phyloP scores from a whole-genome alignment of 2,113 vertebrate genomes.

The Fregata magnificens region DNA sequence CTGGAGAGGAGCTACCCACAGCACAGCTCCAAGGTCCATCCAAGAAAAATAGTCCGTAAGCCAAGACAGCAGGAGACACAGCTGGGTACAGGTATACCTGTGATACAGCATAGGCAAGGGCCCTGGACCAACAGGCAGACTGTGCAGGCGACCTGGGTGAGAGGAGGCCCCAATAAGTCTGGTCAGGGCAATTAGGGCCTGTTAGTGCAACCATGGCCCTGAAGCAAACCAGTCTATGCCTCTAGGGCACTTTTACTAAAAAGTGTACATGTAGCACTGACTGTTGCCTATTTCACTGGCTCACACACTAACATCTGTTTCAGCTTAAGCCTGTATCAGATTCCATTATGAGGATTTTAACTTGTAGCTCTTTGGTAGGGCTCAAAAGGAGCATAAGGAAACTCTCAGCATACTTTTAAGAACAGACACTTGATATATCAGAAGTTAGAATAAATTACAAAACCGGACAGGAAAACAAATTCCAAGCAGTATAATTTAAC shows the following conservation, averaged over 20 bases:
- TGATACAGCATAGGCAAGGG: not conserved
- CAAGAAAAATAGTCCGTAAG: not conserved
- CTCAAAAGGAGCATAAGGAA: not conserved
- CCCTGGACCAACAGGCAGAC: no score
- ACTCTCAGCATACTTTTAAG: not conserved
- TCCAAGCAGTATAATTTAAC: not conserved
- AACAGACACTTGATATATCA: not conserved
- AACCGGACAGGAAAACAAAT: not conserved
- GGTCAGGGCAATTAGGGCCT: not conserved
- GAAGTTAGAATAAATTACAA: not conserved
- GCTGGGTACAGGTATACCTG: no score
- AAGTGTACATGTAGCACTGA: not conserved
- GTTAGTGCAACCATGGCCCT: not conserved
- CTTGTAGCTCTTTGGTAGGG: not conserved
- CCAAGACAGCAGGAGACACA: not conserved
- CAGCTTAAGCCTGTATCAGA: not conserved
- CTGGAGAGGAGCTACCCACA: not conserved
- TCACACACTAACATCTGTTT: not conserved
- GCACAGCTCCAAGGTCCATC: not conserved
- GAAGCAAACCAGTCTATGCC: not conserved
- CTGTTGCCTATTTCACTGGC: not conserved
- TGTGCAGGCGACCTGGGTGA: no score
- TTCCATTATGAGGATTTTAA: not conserved
- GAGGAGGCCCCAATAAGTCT: not conserved
- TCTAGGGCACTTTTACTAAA: not conserved